Base-by-base conservation (phyloP, 2,797 vertebrate species). In the Epinephelus awoara region DNA sequence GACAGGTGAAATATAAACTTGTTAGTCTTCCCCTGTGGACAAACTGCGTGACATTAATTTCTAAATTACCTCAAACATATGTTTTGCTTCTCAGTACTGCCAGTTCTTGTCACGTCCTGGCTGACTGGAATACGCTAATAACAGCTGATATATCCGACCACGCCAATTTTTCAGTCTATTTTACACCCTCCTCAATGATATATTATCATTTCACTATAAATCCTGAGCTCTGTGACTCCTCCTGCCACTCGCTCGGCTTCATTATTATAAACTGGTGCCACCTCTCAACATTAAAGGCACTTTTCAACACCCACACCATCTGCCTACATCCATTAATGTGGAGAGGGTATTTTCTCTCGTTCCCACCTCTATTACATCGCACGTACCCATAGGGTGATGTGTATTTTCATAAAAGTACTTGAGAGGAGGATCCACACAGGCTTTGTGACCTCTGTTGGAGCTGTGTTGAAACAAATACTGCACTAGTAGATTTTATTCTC, bases 271-370 rank as follows among this genome's bases (percentile, higher is more conserved):
- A 84, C 62, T 17, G 65, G 44, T 29, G 64, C 67, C 57, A 66
- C 68, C 80, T 89, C 70, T 77, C 46, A 74, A 74, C 61, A 70
- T 79, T 88, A 79, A 83, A 81, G 69, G 66, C 63, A 82, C 71
- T 82, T 83, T 68, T 77, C 27, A 77, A 67, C 86, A 80, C 65
- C 80, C 88, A 86, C 87, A 72, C 68, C 77, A 83, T 83, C 87
- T 90, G 87, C 88, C 84, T 67, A 67, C 85, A 81, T 73, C 69
- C 77, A 80, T 86, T 88, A 72, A 90, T 80, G 75, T 81, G 62
- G 77, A 87, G 82, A 75, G 79, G 59, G 68, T 67, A 65, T 79
- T 83, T 84, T 75, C 74, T 79, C 69, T 86, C 63, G 70, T 73
- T 55, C 52, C 76, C 55, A 76, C 59, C 72, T 67, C 61, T 72